These are phyloP conservation scores for Gastrophryne carolinensis DNA, from an alignment of 2,797 vertebrate species.

Conservation along the genomic window DNA sequence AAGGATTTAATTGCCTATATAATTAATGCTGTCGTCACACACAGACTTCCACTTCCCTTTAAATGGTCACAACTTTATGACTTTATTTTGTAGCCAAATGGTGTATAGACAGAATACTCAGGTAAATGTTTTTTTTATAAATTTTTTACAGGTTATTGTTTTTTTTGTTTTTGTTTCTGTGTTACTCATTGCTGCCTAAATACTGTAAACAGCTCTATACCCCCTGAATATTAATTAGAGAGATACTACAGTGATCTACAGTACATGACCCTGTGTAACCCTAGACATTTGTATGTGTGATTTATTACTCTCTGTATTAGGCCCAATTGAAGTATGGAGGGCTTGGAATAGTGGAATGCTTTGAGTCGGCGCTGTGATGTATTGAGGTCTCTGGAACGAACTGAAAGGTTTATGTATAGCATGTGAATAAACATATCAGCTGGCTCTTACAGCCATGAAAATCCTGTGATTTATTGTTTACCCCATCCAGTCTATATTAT, in stretches of 20 bases:
- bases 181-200: no score
- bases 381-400: slow-evolving; percentile 48
- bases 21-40: no score
- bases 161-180: no score
- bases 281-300: slow-evolving; percentile 9
- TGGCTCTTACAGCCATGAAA: slow-evolving; percentile 36
- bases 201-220: no score
- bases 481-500: slow-evolving; percentile 22
- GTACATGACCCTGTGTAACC: slow-evolving; percentile 33
- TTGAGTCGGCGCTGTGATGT: slow-evolving; percentile 47
- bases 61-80: no score
- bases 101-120: no score
- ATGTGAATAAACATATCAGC: slow-evolving; percentile 49
- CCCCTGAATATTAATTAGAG: neutral
- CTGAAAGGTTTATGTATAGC: slow-evolving; percentile 48
- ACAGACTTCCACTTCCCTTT: no score
- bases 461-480: slow-evolving; percentile 47
- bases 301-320: slow-evolving; percentile 40
- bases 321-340: slow-evolving; percentile 32
- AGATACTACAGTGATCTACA: slow-evolving; percentile 8
- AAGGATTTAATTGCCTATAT: no score
- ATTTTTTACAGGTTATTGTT: no score
- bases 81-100: no score
- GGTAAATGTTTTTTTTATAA: no score
- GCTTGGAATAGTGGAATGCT: slow-evolving; percentile 37